These are phyloP conservation scores for Falco rusticolus DNA, from an alignment of 2,797 vertebrate genomes.

Conservation along the genomic window DNA sequence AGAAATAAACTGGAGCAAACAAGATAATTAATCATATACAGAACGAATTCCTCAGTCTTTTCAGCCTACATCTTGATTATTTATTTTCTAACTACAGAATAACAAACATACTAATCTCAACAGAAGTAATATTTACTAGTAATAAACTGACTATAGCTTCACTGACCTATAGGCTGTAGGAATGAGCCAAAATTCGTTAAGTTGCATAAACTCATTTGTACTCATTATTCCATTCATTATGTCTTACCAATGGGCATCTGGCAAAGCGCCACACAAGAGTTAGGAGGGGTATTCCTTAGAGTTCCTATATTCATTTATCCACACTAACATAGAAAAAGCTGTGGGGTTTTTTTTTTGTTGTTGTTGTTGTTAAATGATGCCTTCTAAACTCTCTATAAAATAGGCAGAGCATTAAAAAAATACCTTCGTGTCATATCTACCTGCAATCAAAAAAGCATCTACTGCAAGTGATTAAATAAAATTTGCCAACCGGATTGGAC, in stretches of 20 bases:
- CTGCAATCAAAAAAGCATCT: not conserved
- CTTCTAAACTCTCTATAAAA: not conserved
- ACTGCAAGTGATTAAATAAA: not conserved
- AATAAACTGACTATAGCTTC: slow-evolving; percentile 30
- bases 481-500: not conserved
- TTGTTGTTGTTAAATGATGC: not conserved
- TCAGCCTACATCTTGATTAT: slow-evolving; percentile 58
- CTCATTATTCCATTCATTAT: not conserved
- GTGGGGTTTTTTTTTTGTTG: too few species aligned
- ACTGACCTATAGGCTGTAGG: not conserved
- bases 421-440: not conserved
- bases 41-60: slow-evolving; percentile 59
- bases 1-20: slow-evolving; percentile 57
- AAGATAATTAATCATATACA: slow-evolving; percentile 61
- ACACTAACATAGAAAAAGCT: not conserved
- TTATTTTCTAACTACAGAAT: slow-evolving; percentile 66
- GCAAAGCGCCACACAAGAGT: not conserved
- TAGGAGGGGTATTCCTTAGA: not conserved
- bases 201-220: slow-evolving; percentile 1
- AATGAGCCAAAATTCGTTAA: not conserved
- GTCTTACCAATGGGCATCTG: not conserved
- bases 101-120: slow-evolving; percentile 20
- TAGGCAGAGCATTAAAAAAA: not conserved
- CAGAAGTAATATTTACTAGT: slow-evolving; percentile 38
- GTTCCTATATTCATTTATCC: not conserved